A percentile compares a stretch with the other conserved stretches of the same genome.
Evolutionary conservation across 2,888 invertebrate species (phyloP).

Genomic region (Drosophila leonis): DNA sequence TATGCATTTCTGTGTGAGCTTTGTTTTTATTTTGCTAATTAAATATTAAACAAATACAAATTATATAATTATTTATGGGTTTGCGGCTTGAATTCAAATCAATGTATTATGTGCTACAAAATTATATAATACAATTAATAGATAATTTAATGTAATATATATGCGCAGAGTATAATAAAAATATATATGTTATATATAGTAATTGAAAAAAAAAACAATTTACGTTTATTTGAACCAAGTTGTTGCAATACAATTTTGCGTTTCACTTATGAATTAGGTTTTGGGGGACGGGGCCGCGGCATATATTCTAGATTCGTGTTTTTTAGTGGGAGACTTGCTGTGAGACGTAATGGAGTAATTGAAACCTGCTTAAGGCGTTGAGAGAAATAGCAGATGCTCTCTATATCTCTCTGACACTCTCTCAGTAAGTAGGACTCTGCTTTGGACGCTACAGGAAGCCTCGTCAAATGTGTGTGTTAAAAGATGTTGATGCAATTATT

Average conservation of each 20-base stretch:
- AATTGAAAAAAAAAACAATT: slow-evolving; percentile 35
- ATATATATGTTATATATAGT: slow-evolving; percentile 15
- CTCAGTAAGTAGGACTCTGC: slow-evolving; percentile 37
- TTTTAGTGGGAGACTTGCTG: slow-evolving; percentile 26
- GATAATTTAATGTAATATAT: slow-evolving; percentile 60
- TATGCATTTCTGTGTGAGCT: slow-evolving; percentile 58
- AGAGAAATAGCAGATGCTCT: neutral
- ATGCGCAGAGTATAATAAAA: slow-evolving; percentile 64
- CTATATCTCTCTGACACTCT: slow-evolving; percentile 16
- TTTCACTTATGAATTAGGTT: slow-evolving; percentile 32
- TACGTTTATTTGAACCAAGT: slow-evolving; percentile 58
- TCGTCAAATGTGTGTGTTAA: slow-evolving; percentile 38
- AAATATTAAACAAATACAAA: slow-evolving; percentile 45
- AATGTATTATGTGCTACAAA: slow-evolving; percentile 57
- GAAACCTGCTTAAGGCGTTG: slow-evolving; percentile 62
- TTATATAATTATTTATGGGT: slow-evolving; percentile 48
- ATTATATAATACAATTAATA: slow-evolving; percentile 65
- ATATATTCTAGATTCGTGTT: slow-evolving; percentile 39
- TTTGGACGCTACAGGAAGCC: slow-evolving; percentile 52
- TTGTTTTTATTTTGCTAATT: slow-evolving; percentile 57
- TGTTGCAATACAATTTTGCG: slow-evolving; percentile 49
- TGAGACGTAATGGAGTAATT: slow-evolving; percentile 35
- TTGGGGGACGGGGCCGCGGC: slow-evolving; percentile 18
- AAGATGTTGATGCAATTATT: slow-evolving; percentile 29
- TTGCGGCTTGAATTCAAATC: slow-evolving; percentile 61